These are phyloP conservation scores for Eremobia ochroleuca DNA, from an alignment of 2,888 invertebrate genomes.

Conservation along the genomic window DNA sequence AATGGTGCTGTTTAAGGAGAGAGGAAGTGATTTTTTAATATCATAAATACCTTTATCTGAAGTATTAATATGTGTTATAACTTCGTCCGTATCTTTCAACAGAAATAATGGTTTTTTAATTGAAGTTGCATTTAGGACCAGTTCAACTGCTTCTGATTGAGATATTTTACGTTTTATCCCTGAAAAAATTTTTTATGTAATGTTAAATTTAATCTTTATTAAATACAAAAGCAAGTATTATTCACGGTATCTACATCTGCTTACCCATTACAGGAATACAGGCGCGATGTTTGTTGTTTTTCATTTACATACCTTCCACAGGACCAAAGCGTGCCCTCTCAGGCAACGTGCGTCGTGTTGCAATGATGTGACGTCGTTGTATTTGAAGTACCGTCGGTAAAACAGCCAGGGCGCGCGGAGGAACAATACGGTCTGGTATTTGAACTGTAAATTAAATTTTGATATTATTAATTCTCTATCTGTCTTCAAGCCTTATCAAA, in stretches of 20 bases:
- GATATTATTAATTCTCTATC: background rate
- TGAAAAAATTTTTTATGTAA: conserved; percentile 56
- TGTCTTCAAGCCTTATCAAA: background rate
- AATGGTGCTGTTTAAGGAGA: too few relatives aligned
- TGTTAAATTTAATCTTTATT: background rate
- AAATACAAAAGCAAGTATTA: background rate
- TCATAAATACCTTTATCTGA: conserved; percentile 77
- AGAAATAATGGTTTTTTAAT: conserved; percentile 75
- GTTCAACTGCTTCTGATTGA: conserved; percentile 62
- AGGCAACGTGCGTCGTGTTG: conserved; percentile 93
- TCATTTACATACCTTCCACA: conserved; percentile 81
- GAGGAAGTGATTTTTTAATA: too few relatives aligned
- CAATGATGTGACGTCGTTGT: conserved; percentile 90
- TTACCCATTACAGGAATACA: background rate
- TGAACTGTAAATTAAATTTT: conserved; percentile 74
- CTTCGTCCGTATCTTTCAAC: conserved; percentile 63
- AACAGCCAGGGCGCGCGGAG: conserved; percentile 94
- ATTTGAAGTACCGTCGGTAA: conserved; percentile 92
- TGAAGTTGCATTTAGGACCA: conserved; percentile 63
- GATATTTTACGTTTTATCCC: conserved; percentile 70
- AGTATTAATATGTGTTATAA: conserved; percentile 74
- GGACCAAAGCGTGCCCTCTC: conserved; percentile 95
- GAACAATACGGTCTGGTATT: conserved; percentile 93
- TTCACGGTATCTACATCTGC: background rate
- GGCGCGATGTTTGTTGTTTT: background rate